phyloP scores from a whole-genome alignment of 2,888 invertebrate species.

The Dione vanillae region DNA sequence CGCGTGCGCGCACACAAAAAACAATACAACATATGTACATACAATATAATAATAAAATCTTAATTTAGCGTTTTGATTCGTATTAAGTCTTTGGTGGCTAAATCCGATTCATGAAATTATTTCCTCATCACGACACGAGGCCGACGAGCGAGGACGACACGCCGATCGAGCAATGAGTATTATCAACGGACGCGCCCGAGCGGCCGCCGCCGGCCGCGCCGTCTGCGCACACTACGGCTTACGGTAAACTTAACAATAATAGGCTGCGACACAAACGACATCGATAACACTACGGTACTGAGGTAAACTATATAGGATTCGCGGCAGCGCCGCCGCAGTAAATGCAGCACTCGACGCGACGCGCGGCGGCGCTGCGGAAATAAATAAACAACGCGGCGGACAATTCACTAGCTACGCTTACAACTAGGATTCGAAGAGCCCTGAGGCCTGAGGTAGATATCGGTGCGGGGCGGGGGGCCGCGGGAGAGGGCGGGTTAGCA shows the following conservation, averaged over 20 bases:
- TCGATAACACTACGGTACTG: conserved; percentile 78
- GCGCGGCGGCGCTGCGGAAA: no score
- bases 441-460: conserved; percentile 67
- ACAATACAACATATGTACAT: conserved; percentile 35
- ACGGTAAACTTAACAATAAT: conserved; percentile 79
- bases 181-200: conserved; percentile 56
- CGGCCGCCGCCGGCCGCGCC: conserved; percentile 47
- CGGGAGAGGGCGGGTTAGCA: conserved; percentile 43
- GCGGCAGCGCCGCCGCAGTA: conserved; percentile 37
- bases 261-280: conserved; percentile 82
- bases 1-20: conserved; percentile 28
- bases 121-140: conserved; percentile 46
- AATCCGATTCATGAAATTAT: conserved; percentile 54
- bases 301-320: conserved; percentile 82
- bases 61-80: conserved; percentile 49
- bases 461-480: conserved; percentile 39
- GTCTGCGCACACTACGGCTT: conserved; percentile 77
- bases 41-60: conserved; percentile 41
- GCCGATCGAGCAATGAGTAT: conserved; percentile 54
- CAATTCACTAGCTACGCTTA: conserved; percentile 75
- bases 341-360: no score
- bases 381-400: conserved; percentile 64
- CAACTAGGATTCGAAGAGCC: conserved; percentile 77
- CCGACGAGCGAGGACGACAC: conserved; percentile 41
- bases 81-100: conserved; percentile 65